A percentile compares a stretch with the other conserved stretches of the same genome.
These are phyloP conservation scores for Heliconius sara DNA, from an alignment of 2,888 invertebrate genomes.

Conservation along the genomic window DNA sequence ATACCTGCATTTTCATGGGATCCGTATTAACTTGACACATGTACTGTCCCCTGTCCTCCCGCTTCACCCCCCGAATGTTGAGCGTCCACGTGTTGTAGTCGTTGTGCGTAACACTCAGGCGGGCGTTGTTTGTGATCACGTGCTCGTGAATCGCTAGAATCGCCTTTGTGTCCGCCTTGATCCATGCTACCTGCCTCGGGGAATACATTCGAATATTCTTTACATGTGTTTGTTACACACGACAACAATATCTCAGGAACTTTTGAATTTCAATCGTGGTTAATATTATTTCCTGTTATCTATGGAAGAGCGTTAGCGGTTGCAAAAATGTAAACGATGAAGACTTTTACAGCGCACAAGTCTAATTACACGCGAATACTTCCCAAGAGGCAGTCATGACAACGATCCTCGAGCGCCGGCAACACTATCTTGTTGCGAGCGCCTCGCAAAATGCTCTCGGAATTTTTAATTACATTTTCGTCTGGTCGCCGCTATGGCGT, in stretches of 20 bases:
- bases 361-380: constrained; percentile 81
- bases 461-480: constrained; percentile 85
- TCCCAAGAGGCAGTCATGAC: constrained; percentile 79
- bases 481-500: constrained; percentile 78
- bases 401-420: constrained; percentile 74
- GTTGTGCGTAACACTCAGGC: constrained; percentile 94
- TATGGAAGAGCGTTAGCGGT: constrained; percentile 51
- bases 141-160: constrained; percentile 96
- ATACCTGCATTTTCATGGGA: constrained; percentile 97
- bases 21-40: constrained; percentile 98
- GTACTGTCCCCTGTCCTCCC: constrained; percentile 94
- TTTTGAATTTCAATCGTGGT: background rate
- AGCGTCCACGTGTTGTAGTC: constrained; percentile 97
- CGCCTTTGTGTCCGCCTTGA: constrained; percentile 96
- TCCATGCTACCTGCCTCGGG: constrained; percentile 93
- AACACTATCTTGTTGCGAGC: constrained; percentile 83
- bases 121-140: constrained; percentile 96
- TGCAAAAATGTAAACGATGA: constrained; percentile 66
- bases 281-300: constrained; percentile 60
- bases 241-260: background rate
- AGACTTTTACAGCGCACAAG: constrained; percentile 73
- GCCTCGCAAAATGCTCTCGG: constrained; percentile 81
- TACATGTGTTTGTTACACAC: constrained; percentile 6
- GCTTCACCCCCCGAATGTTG: constrained; percentile 92
- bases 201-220: constrained; percentile 41